A percentile compares a stretch with the other conserved stretches of the same genome.
These are phyloP conservation scores for Sinonovacula constricta DNA, from an alignment of 1,140 invertebrate species.

Conservation along the genomic window DNA sequence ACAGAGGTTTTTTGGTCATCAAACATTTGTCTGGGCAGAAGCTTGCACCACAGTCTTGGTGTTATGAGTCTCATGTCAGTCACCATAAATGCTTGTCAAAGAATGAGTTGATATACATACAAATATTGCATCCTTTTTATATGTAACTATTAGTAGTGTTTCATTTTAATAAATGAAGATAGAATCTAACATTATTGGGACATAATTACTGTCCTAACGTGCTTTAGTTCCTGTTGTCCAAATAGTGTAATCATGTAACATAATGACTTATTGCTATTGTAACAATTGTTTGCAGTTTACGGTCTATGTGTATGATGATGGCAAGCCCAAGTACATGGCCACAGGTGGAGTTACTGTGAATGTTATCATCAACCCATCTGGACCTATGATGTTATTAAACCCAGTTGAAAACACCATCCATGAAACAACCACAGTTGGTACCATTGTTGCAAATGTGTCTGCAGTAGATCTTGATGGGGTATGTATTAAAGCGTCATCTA, in stretches of 20 bases:
- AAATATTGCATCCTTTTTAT: not conserved
- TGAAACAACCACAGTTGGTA: conserved; percentile 54
- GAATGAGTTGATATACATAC: too few relatives aligned
- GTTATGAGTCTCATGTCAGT: too few relatives aligned
- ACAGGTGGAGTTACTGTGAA: conserved; percentile 50
- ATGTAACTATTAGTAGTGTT: not conserved
- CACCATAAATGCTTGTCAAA: too few relatives aligned
- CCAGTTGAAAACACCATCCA: conserved; percentile 77
- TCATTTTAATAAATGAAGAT: conserved; percentile 6
- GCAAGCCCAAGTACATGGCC: conserved; percentile 54
- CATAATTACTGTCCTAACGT: not conserved
- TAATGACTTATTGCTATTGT: not conserved
- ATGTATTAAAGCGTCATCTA: too few relatives aligned
- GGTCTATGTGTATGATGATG: conserved; percentile 60
- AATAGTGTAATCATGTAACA: not conserved
- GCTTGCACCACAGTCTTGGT: too few relatives aligned
- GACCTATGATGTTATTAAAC: conserved; percentile 47
- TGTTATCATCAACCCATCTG: conserved; percentile 56
- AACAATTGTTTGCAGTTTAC: conserved; percentile 55
- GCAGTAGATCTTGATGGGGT: conserved; percentile 67
- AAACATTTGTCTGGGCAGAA: too few relatives aligned
- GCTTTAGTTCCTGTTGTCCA: not conserved
- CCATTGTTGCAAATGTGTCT: conserved; percentile 56
- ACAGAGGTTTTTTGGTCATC: too few relatives aligned
- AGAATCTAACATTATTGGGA: not conserved